These are phyloP conservation scores for Neodiprion lecontei DNA, from an alignment of 1,140 invertebrate genomes.

Conservation along the genomic window DNA sequence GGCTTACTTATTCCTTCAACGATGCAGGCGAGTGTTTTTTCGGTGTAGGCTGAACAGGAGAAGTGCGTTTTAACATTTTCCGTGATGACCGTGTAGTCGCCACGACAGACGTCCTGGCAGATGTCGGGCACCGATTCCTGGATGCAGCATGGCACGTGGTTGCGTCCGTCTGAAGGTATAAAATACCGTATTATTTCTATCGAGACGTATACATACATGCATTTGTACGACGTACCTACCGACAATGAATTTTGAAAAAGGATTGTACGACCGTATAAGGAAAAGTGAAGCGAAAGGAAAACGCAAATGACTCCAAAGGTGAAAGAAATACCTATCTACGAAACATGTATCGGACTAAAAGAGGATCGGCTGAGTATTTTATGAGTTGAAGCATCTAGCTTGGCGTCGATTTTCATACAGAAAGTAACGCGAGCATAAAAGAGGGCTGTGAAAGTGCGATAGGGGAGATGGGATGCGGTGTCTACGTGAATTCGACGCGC, in stretches of 20 bases:
- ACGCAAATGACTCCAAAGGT: neutral
- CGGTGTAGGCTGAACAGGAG: constrained; percentile 82
- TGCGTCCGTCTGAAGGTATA: constrained; percentile 78
- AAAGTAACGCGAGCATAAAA: neutral
- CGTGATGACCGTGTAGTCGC: constrained; percentile 83
- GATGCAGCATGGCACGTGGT: constrained; percentile 84
- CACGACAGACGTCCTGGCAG: constrained; percentile 84
- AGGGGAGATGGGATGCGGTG: neutral
- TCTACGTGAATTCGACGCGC: neutral
- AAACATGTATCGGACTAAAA: neutral
- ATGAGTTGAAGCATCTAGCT: neutral
- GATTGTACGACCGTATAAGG: neutral
- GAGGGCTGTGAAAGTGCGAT: neutral
- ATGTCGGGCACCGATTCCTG: constrained; percentile 81
- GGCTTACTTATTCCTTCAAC: constrained; percentile 78
- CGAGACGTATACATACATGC: neutral
- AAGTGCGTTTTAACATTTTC: constrained; percentile 84
- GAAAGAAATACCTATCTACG: neutral
- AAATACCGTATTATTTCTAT: neutral
- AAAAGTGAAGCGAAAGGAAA: neutral
- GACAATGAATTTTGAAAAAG: neutral
- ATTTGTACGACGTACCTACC: neutral
- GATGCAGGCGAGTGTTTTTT: constrained; percentile 81
- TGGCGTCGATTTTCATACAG: neutral
- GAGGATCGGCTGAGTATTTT: neutral